Percentiles rank a stretch among this genome's conserved stretches.
phyloP scores from a whole-genome alignment of 2,888 invertebrate genomes.

The Gortyna flavago region DNA sequence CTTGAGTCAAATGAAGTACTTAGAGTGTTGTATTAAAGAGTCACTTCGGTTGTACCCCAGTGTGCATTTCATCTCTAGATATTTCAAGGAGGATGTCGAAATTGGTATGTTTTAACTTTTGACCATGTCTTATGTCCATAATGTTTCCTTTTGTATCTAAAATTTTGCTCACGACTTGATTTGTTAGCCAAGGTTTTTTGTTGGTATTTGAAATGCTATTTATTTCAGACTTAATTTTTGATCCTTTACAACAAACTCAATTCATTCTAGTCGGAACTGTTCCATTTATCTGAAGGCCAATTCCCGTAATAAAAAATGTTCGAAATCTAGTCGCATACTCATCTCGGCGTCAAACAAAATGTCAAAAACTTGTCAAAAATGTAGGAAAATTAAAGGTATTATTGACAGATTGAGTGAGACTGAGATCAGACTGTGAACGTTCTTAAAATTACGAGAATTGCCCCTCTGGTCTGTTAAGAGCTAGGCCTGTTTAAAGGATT shows the following conservation, averaged over 20 bases:
- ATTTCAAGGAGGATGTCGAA: conserved; percentile 88
- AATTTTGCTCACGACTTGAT: background rate
- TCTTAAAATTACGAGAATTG: too few relatives aligned
- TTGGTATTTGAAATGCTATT: background rate
- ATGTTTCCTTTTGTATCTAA: too few relatives aligned
- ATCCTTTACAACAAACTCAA: background rate
- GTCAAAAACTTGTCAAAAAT: too few relatives aligned
- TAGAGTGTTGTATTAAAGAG: conserved; percentile 92
- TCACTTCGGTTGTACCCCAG: conserved; percentile 91
- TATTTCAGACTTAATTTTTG: background rate
- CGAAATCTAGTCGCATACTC: too few relatives aligned
- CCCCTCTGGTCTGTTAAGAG: background rate
- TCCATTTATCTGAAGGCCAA: background rate
- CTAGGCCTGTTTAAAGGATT: background rate
- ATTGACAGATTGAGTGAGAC: too few relatives aligned
- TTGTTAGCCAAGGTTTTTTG: background rate
- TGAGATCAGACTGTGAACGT: too few relatives aligned
- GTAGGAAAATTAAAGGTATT: too few relatives aligned
- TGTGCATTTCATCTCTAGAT: conserved; percentile 91
- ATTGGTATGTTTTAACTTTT: conserved; percentile 70
- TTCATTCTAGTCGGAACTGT: background rate
- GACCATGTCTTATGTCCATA: background rate
- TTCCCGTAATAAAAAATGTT: too few relatives aligned
- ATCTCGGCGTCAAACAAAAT: too few relatives aligned
- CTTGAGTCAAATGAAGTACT: conserved; percentile 90